phyloP scores from a whole-genome alignment of 2,113 vertebrate genomes.

The Myotis yumanensis region DNA sequence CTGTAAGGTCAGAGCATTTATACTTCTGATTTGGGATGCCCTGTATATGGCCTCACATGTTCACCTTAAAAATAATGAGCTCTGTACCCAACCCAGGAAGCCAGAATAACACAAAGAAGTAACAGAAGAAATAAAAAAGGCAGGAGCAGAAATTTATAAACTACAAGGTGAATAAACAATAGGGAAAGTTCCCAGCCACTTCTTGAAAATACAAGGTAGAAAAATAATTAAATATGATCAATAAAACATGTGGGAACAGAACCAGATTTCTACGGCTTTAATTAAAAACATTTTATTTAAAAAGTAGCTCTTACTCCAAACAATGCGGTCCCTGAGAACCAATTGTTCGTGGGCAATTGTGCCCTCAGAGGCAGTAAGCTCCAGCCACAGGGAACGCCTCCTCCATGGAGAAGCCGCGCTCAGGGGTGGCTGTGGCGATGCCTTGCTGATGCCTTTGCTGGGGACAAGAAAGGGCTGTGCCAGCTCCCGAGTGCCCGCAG shows the following conservation, averaged over 20 bases:
- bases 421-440: too few species aligned
- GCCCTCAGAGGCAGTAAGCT: background rate
- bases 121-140: background rate
- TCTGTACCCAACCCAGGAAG: background rate
- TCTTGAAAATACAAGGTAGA: background rate
- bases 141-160: background rate
- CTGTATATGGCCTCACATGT: background rate
- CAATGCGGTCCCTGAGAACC: background rate
- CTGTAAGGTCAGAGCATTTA: background rate
- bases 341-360: background rate
- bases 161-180: background rate
- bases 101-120: background rate
- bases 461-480: background rate
- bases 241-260: background rate
- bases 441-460: background rate
- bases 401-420: background rate
- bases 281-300: background rate
- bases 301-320: background rate
- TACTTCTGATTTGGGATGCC: background rate
- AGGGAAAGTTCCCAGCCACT: background rate
- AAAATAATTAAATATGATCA: background rate
- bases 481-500: rapidly evolving
- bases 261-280: background rate
- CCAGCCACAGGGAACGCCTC: background rate
- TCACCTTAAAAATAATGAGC: background rate